Evolutionary conservation across 2,888 invertebrate genomes (phyloP), one percentile per base, ranked within the genome.

Genomic region (Nomada fabriciana): DNA sequence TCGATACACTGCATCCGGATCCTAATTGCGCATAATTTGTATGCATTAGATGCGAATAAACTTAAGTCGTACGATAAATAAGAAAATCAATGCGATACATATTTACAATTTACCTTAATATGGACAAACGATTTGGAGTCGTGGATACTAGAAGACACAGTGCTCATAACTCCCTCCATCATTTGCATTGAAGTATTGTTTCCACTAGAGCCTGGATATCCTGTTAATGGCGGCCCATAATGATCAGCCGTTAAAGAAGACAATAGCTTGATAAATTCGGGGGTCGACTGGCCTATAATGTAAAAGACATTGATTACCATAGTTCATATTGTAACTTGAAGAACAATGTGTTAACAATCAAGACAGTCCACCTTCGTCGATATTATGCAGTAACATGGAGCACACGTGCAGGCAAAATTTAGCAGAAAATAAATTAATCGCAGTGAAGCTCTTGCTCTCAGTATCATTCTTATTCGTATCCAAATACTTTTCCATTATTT

Each of bases 61-160:
- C 18, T 52, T 50, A 18, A n/a, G 1, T 13, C 15, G 23, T 25
- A n/a, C 3, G 9, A 29, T 25, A n/a, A 29, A 25, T 10, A 5
- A 15, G 0, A 11, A 53, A 42, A 52, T 53, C 13, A n/a, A 36
- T 43, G 10, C n/a, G 47, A 59, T 43, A 11, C 15, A 63, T 15
- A 70, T 63, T 50, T 43, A 61, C 18, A 20, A 68, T 42, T 65
- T 88, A 93, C 93, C 90, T 92, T 92, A 76, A 94, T 91, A 68
- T 93, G 93, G 83, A 94, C 92, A 79, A 93, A 94, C 20, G 93
- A 91, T 69, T 91, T 91, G 4, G 93, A 90, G 77, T 92, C 91
- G 71, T 89, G 89, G 74, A 90, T 90, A 72, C 91, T 91, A 10
- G 91, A 89, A 15, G 93, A 90, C 80, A 94, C 80, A 29, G 92